phyloP scores from a whole-genome alignment of 2,888 invertebrate species.

The Pammene fasciana region DNA sequence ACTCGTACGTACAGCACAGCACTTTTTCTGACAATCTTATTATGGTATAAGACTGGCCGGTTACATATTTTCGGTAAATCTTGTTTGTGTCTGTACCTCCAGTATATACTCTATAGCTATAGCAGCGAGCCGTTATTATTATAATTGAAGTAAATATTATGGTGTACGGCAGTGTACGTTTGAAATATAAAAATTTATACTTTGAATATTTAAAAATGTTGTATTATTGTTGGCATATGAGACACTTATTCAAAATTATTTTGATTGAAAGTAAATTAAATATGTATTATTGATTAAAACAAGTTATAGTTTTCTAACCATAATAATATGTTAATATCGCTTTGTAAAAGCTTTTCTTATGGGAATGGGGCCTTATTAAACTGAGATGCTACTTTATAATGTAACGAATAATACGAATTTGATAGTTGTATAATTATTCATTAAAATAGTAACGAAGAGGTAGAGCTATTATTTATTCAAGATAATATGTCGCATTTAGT shows the following conservation, averaged over 20 bases:
- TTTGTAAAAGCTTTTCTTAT: constrained; percentile 18
- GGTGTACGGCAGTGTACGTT: neutral
- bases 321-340: constrained; percentile 1
- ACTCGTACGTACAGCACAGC: too few relatives aligned
- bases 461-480: neutral
- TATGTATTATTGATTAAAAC: neutral
- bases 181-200: neutral
- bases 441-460: neutral
- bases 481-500: neutral
- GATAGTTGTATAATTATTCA: constrained; percentile 1
- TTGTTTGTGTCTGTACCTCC: too few relatives aligned
- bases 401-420: constrained; percentile 9
- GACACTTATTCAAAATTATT: too few relatives aligned
- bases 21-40: too few relatives aligned
- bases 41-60: too few relatives aligned
- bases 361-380: constrained; percentile 27
- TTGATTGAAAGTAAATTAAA: too few relatives aligned
- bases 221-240: too few relatives aligned
- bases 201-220: too few relatives aligned
- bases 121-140: neutral
- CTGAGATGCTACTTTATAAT: constrained; percentile 16
- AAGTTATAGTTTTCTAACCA: neutral
- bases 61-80: too few relatives aligned
- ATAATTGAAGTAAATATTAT: neutral
- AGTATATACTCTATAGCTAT: too few relatives aligned